Evolutionary conservation across 2,113 vertebrate species (phyloP), one percentile per base, ranked within the genome.

Genomic region (Paratilapia polleni): DNA sequence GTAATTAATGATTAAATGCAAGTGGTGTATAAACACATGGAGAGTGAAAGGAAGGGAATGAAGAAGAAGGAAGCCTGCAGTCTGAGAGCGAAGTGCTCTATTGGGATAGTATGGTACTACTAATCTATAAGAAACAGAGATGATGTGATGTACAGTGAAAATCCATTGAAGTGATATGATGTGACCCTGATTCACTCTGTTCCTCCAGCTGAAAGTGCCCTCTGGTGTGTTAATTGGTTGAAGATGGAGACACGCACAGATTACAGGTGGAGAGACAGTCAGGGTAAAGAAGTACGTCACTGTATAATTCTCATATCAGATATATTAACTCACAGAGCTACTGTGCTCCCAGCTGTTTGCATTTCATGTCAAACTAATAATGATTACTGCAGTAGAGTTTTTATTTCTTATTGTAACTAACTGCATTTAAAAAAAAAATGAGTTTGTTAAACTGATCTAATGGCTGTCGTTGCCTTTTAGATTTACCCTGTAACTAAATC

Each of bases 401-500:
- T 49, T 49, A 43, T 43, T 43, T 43, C 41, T 8, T 57, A 56
- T 19, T 57, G n/a, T 19, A 58, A 54, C 6, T 52, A 0, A 58
- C 56, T 6, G 20, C 54, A 57, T 52, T 54, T n/a, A 11, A 57
- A 57, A 8, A 22, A 52, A 8, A 52, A 31, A 36, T 36, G 11
- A 22, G 24, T 58, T 22, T 26, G n/a, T 59, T 26, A 24, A 58
- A 58, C 3, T 14, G 22, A 58, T 14, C 22, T 58, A 24, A 58
- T 13, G 57, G 3, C 1, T 22, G 5, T 26, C 57, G 12, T 62
- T 19, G 17, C 20, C 28, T 62, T 82, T 64, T 61, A 97, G 97
- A 91, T 95, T 60, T 97, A 97, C 61, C 26, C 63, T 8, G 84
- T 91, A 19, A 62, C 19, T 1, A 82, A 84, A 1, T 76, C 87